Evolutionary conservation across 2,888 invertebrate species (phyloP), one percentile per base, ranked within the genome.

Genomic region (Blera fallax): DNA sequence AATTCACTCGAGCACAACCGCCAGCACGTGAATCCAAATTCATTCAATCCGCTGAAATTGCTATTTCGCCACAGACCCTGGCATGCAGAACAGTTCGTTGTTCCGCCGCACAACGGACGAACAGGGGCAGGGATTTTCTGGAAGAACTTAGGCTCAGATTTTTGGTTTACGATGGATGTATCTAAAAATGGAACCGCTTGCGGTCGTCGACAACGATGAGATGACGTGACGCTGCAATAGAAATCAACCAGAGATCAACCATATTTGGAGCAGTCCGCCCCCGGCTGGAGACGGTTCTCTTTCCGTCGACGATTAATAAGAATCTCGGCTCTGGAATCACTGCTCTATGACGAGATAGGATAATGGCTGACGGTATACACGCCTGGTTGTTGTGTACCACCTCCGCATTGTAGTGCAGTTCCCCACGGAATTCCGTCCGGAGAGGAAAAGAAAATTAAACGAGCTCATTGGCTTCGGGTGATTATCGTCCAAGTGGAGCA

Each of bases 41-140:
- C 73, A 58, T 43, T 32, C 56, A 69, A 74, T 69, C 67, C 74
- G 84, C 74, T 79, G 62, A 79, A 84, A 84, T 78, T 73, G 78
- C 48, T 48, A 54, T 78, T 83, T 45, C 18, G 43, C 43, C 43
- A 1, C 16, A 50, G 58, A 24, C 14, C 29, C 40, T 7, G 4
- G 2, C 64, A 45, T 24, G n/a, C 69, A 43, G 54, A 21, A n/a
- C n/a, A 24, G 4, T 24, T 3, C 2, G 4, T 4, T 24, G 4
- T 24, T 3, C 24, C 2, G 4, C 24, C 24, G 24, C 24, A 24
- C 24, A 24, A 14, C 32, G 43, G 16, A 10, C 27, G 32, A n/a
- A n/a, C 11, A 29, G 14, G 34, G 16, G 40, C 14, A 43, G 5
- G 32, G 32, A 52, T 16, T 54, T 27, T 34, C 18, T 43, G 11